Base-by-base conservation (phyloP, 1,140 invertebrate genomes). In the Mercenaria mercenaria region DNA sequence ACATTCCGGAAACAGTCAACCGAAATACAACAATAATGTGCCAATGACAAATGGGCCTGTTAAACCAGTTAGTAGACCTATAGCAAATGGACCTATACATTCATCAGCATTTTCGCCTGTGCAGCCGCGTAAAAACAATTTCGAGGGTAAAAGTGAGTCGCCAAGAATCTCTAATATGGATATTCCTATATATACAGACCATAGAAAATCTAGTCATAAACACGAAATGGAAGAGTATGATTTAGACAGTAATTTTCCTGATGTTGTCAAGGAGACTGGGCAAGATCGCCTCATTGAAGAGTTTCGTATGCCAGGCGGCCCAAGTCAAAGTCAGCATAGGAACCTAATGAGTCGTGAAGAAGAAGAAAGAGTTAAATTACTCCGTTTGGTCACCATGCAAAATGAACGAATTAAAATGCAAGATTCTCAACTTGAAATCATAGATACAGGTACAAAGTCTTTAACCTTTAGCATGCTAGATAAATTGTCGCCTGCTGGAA, bases 361-460 rank as follows among this genome's bases (percentile, higher is more conserved):
- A 72, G 96, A 94, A 95, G 97, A 97, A 89, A 96, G 97, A 77
- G 96, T 96, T 90, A 98, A 98, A 96, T 96, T 99, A 83, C 97
- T 99, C 43, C 97, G 98, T 91, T 96, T 99, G 91, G 98, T 99
- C 50, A 98, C 98, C 96, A 98, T 97, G 95, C 98, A 99, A 96
- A 96, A 98, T 83, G 98, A 99, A 94, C 98, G 98, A 95, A 96
- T 99, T 76, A 97, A 97, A 81, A 97, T 97, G 90, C 98, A 99
- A 94, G 98, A 99, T 96, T 97, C 98, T 92, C 98, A 99, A 97
- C 96, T 99, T 91, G 98, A 98, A 85, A 98, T 98, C 96, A 93
- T 94, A 47, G 92, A 95, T 72, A 92, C 93, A 92, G 95, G 95
- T 96, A 93, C 91, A 32, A n/a, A n/a, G n/a, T n/a, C n/a, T n/a